Evolutionary conservation across 2,888 invertebrate genomes (phyloP).

Genomic region (Chydorus sphaericus): DNA sequence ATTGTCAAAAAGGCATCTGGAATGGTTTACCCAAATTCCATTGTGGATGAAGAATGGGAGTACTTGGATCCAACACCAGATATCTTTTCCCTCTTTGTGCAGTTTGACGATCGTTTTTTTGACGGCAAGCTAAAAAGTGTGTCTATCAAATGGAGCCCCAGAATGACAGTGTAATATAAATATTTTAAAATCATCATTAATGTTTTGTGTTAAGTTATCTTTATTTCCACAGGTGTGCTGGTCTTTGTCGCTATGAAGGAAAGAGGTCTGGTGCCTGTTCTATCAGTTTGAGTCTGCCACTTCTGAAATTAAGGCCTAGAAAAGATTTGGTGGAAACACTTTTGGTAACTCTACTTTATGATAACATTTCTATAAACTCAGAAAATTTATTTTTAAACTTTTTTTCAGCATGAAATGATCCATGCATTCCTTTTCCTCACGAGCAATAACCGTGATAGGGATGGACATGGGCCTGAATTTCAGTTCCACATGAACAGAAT

Average conservation of each 20-base stretch:
- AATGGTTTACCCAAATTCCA: constrained; percentile 1
- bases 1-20: neutral
- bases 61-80: constrained; percentile 88
- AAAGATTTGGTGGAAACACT: constrained; percentile 93
- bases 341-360: constrained; percentile 40
- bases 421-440: constrained; percentile 92
- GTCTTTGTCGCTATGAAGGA: constrained; percentile 59
- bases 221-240: constrained; percentile 55
- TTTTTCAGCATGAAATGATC: constrained; percentile 88
- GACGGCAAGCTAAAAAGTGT: constrained; percentile 57
- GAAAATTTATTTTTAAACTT: constrained; percentile 11
- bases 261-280: constrained; percentile 54
- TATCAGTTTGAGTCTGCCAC: constrained; percentile 74
- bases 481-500: constrained; percentile 84
- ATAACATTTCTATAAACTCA: neutral
- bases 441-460: constrained; percentile 64
- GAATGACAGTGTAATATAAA: constrained; percentile 56
- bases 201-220: neutral
- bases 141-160: constrained; percentile 83
- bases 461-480: constrained; percentile 92
- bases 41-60: constrained; percentile 46
- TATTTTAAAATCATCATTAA: constrained; percentile 3
- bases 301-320: constrained; percentile 78
- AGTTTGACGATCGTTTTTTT: constrained; percentile 77
- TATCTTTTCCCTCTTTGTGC: constrained; percentile 63